Percentiles rank a stretch among this genome's conserved stretches.
phyloP scores from a whole-genome alignment of 1,140 invertebrate genomes.

The Zaprionus camerounensis region DNA sequence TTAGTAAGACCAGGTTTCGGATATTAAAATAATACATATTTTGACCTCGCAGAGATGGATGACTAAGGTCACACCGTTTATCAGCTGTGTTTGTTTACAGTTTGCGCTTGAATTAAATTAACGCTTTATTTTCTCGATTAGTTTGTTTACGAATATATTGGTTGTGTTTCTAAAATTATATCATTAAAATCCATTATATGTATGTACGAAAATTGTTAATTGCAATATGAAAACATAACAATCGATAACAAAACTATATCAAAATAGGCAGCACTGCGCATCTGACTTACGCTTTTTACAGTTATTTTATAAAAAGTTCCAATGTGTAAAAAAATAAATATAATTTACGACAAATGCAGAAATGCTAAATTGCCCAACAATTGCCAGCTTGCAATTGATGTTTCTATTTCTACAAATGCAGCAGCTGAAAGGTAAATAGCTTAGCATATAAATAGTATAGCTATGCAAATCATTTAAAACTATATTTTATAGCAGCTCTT shows the following conservation, averaged over 20 bases:
- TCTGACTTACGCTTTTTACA: slow-evolving; percentile 19
- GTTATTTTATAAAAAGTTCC: slow-evolving; percentile 23
- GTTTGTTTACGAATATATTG: no score
- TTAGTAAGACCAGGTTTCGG: no score
- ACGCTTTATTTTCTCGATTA: no score
- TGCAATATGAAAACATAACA: neutral
- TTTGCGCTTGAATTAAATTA: no score
- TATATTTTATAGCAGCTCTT: slow-evolving; percentile 36
- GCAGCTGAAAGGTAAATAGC: slow-evolving; percentile 35
- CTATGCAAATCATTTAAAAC: neutral
- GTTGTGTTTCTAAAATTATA: no score
- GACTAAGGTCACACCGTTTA: no score
- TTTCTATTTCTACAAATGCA: slow-evolving; percentile 19
- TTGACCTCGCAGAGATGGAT: no score
- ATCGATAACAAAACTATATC: neutral
- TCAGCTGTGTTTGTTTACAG: no score
- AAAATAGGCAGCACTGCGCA: neutral
- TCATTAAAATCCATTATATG: no score
- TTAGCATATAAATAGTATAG: neutral
- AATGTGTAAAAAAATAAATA: slow-evolving; percentile 25
- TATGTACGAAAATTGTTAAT: no score
- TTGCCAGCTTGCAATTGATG: slow-evolving; percentile 24
- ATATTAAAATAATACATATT: no score
- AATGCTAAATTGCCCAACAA: slow-evolving; percentile 38
- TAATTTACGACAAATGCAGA: slow-evolving; percentile 32